Conservation (phyloP, 2,113 vertebrate species). For the Coregonus clupeaformis region DNA sequence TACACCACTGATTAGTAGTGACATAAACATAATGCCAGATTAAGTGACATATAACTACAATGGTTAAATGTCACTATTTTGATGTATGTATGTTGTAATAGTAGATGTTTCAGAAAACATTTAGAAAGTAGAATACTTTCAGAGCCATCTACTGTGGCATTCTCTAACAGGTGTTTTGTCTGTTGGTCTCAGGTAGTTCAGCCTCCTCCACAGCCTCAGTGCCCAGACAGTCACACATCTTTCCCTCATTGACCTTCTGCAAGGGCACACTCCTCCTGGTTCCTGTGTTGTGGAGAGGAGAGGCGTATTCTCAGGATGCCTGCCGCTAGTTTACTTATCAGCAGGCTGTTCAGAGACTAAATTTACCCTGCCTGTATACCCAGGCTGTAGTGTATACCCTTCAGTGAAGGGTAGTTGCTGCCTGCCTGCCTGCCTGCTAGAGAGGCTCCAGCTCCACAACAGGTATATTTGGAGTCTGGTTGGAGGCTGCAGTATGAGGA, state of each 20-base stretch:
- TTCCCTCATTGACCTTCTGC: constrained; percentile 62
- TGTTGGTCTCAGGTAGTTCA: constrained; percentile 38
- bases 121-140: too few species aligned
- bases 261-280: constrained; percentile 28
- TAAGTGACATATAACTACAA: too few species aligned
- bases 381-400: constrained; percentile 33
- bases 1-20: too few species aligned
- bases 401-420: constrained; percentile 63
- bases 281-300: constrained; percentile 41
- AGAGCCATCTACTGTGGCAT: not conserved
- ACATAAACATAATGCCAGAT: too few species aligned
- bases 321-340: constrained; percentile 55
- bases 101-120: too few species aligned
- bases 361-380: constrained; percentile 31
- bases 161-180: constrained; percentile 24
- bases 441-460: constrained; percentile 28
- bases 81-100: too few species aligned
- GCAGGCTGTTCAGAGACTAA: constrained; percentile 45
- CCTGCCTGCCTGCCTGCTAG: constrained; percentile 45
- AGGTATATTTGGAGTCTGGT: constrained; percentile 14
- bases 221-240: constrained; percentile 36
- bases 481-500: not conserved
- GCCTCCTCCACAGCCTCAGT: constrained; percentile 35
- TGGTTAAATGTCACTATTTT: too few species aligned
- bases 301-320: constrained; percentile 66